phyloP scores from a whole-genome alignment of 2,797 vertebrate genomes.

The Sebastes goodei region DNA sequence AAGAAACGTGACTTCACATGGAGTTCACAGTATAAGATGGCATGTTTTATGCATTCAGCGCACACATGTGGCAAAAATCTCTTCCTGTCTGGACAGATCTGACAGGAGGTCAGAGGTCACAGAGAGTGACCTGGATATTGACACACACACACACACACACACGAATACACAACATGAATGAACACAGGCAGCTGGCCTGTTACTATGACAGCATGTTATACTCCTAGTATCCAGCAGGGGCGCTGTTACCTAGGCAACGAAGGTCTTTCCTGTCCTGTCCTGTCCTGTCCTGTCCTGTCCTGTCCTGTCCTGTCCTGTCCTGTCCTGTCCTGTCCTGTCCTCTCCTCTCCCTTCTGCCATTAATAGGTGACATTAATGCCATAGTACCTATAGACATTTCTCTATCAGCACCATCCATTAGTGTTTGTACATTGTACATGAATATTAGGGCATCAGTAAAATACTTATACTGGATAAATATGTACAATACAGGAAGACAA shows the following conservation, averaged over 20 bases:
- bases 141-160: neutral
- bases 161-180: constrained; percentile 1
- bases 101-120: constrained; percentile 46
- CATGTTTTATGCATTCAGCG: neutral
- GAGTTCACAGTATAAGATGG: neutral
- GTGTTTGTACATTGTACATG: too few relatives aligned
- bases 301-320: neutral
- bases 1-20: neutral
- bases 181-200: constrained; percentile 29
- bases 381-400: too few relatives aligned
- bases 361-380: too few relatives aligned
- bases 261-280: neutral
- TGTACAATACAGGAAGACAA: neutral
- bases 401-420: too few relatives aligned
- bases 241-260: constrained; percentile 50
- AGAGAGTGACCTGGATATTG: constrained; percentile 30
- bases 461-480: neutral
- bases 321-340: neutral
- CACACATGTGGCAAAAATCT: constrained; percentile 14
- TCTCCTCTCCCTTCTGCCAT: neutral
- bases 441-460: neutral
- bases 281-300: neutral
- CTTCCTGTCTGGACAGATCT: constrained; percentile 41
- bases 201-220: constrained; percentile 14
- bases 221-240: constrained; percentile 45